These are phyloP conservation scores for Andrena bicolor DNA, from an alignment of 2,888 invertebrate species.

Conservation along the genomic window DNA sequence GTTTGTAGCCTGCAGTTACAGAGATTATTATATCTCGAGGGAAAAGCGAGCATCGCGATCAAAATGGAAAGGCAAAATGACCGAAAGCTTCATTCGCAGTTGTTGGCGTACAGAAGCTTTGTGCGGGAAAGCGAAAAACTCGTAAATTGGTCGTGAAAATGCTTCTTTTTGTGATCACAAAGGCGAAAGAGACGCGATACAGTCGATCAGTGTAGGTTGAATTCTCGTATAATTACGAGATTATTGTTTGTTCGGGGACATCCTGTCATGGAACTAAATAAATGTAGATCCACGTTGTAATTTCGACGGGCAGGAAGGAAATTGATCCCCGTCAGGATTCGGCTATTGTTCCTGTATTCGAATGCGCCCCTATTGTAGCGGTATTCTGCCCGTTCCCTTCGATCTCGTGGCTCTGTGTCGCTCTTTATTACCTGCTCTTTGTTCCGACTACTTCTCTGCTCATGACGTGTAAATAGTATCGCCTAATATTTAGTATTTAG, in stretches of 20 bases:
- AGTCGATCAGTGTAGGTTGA: neutral
- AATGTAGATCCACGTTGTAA: slow-evolving; percentile 66
- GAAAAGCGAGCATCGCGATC: no score
- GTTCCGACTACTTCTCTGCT: slow-evolving; percentile 23
- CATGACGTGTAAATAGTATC: slow-evolving; percentile 17
- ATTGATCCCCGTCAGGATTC: slow-evolving; percentile 74
- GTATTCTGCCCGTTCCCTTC: slow-evolving; percentile 36
- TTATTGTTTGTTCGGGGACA: slow-evolving; percentile 46
- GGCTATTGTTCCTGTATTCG: slow-evolving; percentile 57
- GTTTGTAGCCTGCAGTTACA: no score
- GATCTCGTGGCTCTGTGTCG: slow-evolving; percentile 27
- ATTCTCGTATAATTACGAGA: slow-evolving; percentile 63
- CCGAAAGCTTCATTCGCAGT: neutral
- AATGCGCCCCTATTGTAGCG: slow-evolving; percentile 44
- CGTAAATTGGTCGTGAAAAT: slow-evolving; percentile 10
- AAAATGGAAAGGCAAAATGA: no score
- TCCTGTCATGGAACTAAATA: slow-evolving; percentile 49
- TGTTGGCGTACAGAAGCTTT: neutral
- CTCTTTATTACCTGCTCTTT: slow-evolving; percentile 56
- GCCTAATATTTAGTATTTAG: slow-evolving; percentile 4
- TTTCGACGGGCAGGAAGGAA: slow-evolving; percentile 67
- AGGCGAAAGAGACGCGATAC: neutral
- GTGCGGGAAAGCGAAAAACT: neutral
- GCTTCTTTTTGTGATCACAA: neutral
- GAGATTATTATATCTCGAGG: no score